Conservation (phyloP, 2,797 vertebrate species). For the Paedocypris micromegethes region DNA sequence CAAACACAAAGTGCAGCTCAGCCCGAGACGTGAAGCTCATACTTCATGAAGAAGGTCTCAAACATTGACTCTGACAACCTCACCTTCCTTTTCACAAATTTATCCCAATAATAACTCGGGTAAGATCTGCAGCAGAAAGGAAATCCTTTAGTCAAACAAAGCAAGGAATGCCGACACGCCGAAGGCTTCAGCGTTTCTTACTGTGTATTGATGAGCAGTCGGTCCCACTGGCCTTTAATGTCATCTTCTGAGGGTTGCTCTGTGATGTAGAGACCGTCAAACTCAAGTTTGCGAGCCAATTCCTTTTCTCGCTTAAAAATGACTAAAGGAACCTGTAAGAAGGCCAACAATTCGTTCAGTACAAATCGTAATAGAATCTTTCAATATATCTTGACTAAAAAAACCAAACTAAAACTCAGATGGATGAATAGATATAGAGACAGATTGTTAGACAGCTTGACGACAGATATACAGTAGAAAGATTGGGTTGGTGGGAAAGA, state of each 20-base stretch:
- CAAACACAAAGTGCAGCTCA: neutral
- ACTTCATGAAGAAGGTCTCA: too few species aligned
- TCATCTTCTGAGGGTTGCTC: slow-evolving; percentile 88
- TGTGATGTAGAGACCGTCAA: slow-evolving; percentile 85
- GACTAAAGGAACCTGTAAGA: slow-evolving; percentile 80
- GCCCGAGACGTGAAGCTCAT: neutral
- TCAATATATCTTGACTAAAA: too few species aligned
- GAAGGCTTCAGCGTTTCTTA: slow-evolving; percentile 58
- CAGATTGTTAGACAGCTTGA: too few species aligned
- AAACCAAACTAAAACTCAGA: too few species aligned
- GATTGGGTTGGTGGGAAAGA: too few species aligned
- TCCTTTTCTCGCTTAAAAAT: slow-evolving; percentile 96
- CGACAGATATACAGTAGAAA: too few species aligned
- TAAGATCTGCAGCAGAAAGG: slow-evolving; percentile 58
- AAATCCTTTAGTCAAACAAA: slow-evolving; percentile 33
- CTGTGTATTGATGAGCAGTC: slow-evolving; percentile 87
- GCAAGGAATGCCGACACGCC: too few species aligned
- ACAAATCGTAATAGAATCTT: too few species aligned
- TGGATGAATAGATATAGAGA: too few species aligned
- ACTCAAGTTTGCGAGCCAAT: slow-evolving; percentile 86
- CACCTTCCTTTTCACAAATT: slow-evolving; percentile 78
- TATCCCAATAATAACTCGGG: slow-evolving; percentile 76
- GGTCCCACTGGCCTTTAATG: slow-evolving; percentile 93
- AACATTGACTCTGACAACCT: neutral
- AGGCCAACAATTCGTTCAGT: slow-evolving; percentile 2